Evolutionary conservation across 2,797 vertebrate genomes (phyloP).

Genomic region (Microchirus variegatus): DNA sequence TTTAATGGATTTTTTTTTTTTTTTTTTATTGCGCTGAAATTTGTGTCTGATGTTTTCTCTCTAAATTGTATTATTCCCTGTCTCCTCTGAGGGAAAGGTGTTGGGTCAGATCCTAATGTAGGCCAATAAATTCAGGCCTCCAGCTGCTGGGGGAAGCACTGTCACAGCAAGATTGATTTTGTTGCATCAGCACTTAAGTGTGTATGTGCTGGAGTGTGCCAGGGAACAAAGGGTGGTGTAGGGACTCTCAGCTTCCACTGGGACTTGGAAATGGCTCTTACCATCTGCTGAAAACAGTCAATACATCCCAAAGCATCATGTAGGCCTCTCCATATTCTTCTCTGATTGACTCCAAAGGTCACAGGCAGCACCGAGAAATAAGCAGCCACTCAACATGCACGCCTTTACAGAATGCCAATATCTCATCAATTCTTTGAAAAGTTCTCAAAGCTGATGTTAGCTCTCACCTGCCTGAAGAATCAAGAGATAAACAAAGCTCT

Average conservation of each 20-base stretch:
- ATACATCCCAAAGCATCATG: constrained; percentile 67
- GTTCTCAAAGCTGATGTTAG: constrained; percentile 39
- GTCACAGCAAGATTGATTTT: constrained; percentile 81
- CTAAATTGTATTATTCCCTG: constrained; percentile 53
- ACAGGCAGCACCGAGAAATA: constrained; percentile 56
- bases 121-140: constrained; percentile 69
- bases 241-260: constrained; percentile 45
- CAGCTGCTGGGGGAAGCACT: constrained; percentile 68
- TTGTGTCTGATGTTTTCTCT: constrained; percentile 47
- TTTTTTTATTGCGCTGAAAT: constrained; percentile 43
- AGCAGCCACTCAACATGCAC: constrained; percentile 72
- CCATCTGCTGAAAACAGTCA: constrained; percentile 77
- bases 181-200: constrained; percentile 62
- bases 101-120: constrained; percentile 78
- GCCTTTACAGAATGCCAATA: constrained; percentile 58
- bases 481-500: constrained; percentile 27
- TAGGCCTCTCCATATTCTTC: constrained; percentile 53
- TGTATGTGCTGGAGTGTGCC: constrained; percentile 56
- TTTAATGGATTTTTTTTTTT: not conserved
- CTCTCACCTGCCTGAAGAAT: constrained; percentile 25
- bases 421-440: constrained; percentile 58
- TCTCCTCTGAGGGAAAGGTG: constrained; percentile 67
- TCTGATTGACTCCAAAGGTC: constrained; percentile 73
- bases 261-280: constrained; percentile 65
- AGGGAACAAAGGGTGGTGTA: constrained; percentile 50